Conservation (phyloP, 2,888 invertebrate species). For the Lagria hirta region DNA sequence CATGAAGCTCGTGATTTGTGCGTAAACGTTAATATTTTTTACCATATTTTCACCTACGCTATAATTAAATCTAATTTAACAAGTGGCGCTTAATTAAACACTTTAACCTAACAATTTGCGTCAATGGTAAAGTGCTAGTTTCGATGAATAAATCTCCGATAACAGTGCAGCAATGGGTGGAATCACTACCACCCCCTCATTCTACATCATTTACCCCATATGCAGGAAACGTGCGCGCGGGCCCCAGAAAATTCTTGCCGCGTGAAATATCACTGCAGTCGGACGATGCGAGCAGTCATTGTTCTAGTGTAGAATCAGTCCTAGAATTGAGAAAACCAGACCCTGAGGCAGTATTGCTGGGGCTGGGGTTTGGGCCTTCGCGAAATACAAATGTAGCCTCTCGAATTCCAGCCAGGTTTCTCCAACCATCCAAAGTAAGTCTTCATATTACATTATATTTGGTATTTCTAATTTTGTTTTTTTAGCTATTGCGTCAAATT, state of each 20-base stretch:
- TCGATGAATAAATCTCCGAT: conserved; percentile 62
- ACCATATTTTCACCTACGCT: too few species aligned
- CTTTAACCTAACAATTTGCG: background rate
- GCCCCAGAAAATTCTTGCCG: conserved; percentile 39
- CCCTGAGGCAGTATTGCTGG: conserved; percentile 83
- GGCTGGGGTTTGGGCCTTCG: conserved; percentile 77
- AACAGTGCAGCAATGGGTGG: conserved; percentile 75
- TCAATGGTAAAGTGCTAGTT: too few species aligned
- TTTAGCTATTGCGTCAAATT: conserved; percentile 48
- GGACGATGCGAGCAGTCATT: conserved; percentile 61
- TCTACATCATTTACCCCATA: conserved; percentile 16
- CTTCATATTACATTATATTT: background rate
- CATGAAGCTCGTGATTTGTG: too few species aligned
- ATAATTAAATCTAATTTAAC: too few species aligned
- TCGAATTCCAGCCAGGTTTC: conserved; percentile 80
- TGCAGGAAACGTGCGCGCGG: conserved; percentile 21
- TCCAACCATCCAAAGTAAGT: conserved; percentile 76
- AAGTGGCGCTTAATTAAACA: background rate
- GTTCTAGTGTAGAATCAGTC: conserved; percentile 80
- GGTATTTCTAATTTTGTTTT: conserved; percentile 22
- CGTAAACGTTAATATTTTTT: too few species aligned
- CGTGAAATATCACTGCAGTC: conserved; percentile 52
- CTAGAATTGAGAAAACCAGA: conserved; percentile 82
- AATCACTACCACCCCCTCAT: conserved; percentile 43
- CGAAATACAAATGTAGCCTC: conserved; percentile 68